A percentile compares a stretch with the other conserved stretches of the same genome.
phyloP scores from a whole-genome alignment of 2,797 vertebrate genomes.

The Erethizon dorsatum region DNA sequence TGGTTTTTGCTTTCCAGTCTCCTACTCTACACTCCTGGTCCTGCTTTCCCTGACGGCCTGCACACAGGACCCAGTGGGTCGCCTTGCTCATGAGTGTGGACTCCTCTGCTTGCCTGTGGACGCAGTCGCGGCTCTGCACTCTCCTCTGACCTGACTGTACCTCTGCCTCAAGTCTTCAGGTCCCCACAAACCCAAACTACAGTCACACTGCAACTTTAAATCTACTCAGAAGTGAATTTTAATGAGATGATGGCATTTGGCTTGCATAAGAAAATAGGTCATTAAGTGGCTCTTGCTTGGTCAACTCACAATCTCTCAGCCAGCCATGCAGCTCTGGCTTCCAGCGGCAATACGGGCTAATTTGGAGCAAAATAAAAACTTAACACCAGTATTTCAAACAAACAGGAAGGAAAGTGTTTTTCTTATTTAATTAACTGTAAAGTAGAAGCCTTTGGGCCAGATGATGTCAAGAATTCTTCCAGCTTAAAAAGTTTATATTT shows the following conservation, averaged over 20 bases:
- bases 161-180: background rate
- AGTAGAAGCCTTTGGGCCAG: background rate
- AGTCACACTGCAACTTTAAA: background rate
- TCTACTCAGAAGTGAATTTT: background rate
- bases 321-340: background rate
- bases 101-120: background rate
- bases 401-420: background rate
- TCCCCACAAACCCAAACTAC: background rate
- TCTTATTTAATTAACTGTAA: conserved; percentile 26
- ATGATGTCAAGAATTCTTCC: conserved; percentile 34
- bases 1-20: background rate
- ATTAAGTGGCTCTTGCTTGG: too few relatives aligned
- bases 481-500: background rate
- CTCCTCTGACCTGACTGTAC: background rate
- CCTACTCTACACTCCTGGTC: background rate
- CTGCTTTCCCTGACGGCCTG: background rate
- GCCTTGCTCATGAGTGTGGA: background rate
- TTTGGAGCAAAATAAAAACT: background rate
- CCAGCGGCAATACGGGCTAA: background rate
- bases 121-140: background rate
- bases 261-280: background rate
- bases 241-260: background rate
- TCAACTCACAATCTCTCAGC: background rate
- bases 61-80: background rate
- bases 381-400: background rate